Conservation (phyloP, 2,797 vertebrate species). For the Ctenochaetus hawaiiensis region DNA sequence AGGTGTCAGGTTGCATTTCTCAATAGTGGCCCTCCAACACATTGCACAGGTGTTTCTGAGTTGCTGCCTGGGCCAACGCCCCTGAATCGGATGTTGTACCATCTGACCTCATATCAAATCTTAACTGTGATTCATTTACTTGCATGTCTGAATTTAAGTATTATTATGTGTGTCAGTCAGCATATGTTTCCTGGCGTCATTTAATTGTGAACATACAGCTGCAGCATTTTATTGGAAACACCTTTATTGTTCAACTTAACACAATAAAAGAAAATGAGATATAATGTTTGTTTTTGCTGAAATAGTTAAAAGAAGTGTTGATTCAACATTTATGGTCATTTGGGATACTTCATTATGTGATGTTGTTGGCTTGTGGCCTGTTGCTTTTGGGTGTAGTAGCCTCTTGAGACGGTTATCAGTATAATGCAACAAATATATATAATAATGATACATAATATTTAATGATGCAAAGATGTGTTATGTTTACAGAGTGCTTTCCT, state of each 20-base stretch:
- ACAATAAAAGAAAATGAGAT: neutral
- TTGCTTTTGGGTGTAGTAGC: neutral
- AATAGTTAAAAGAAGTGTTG: neutral
- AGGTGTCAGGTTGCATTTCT: conserved; percentile 42
- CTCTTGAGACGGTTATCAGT: neutral
- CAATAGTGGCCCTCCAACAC: conserved; percentile 14
- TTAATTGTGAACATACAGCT: neutral
- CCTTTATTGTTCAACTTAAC: neutral
- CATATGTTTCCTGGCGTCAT: neutral
- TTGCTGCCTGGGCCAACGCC: conserved; percentile 69
- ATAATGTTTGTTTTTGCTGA: neutral
- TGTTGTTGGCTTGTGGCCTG: too few species aligned
- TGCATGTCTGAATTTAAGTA: neutral
- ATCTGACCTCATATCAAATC: neutral
- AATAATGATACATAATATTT: too few species aligned
- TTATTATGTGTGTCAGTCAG: neutral
- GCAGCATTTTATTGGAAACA: neutral
- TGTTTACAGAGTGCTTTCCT: too few species aligned
- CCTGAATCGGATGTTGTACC: conserved; percentile 49
- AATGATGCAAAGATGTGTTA: too few species aligned
- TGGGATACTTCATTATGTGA: too few species aligned
- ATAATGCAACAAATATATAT: neutral
- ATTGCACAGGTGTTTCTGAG: conserved; percentile 65
- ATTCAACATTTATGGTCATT: neutral
- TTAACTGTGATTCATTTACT: conserved; percentile 11